Base-by-base conservation (phyloP, 1,140 invertebrate species). In the Penaeus japonicus region DNA sequence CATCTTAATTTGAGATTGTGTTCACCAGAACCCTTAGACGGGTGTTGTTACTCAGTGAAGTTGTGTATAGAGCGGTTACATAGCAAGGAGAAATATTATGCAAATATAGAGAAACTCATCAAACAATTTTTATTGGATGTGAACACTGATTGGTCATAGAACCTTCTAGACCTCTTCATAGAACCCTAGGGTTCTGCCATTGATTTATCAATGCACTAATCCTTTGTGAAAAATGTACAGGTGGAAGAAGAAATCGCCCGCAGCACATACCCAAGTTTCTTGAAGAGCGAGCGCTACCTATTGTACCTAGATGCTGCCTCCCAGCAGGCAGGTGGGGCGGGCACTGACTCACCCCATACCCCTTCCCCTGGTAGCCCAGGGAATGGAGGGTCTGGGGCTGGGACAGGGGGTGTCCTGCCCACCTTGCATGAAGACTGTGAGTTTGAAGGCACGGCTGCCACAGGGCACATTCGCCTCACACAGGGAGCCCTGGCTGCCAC, bases 401-500 rank as follows among this genome's bases (percentile, higher is more conserved):
- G 70, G n/a, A 55, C 39, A 17, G 79, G 53, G 22, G 86, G 80
- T 27, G 65, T 88, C 30, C 65, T 88, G 22, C 86, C 86, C 80
- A 88, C 86, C 18, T 59, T 88, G 30, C 86, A 88, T 59, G 86
- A 88, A 75, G 86, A 88, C 70, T 88, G 80, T 84, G 86, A 88
- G 80, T 88, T 83, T 54, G 79, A 88, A 47, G 54, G 86, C 39
- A 75, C 39, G 15, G 30, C 79, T 70, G 79, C 32, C 18, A 62
- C 32, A 27, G 73, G 79, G 15, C 86, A 88, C 24, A 70, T 88
- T n/a, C 86, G 86, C 53, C 80, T 88, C 53, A 88, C 86, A 20
- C 86, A 88, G 80, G 86, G 35, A 70, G 80, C 86, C 47, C 70
- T 88, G 27, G 86, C 86, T 73, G 86, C 86, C 27, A 88, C 86